A percentile compares a stretch with the other conserved stretches of the same genome.
phyloP scores from a whole-genome alignment of 2,888 invertebrate species.

The Parnassius orleans region DNA sequence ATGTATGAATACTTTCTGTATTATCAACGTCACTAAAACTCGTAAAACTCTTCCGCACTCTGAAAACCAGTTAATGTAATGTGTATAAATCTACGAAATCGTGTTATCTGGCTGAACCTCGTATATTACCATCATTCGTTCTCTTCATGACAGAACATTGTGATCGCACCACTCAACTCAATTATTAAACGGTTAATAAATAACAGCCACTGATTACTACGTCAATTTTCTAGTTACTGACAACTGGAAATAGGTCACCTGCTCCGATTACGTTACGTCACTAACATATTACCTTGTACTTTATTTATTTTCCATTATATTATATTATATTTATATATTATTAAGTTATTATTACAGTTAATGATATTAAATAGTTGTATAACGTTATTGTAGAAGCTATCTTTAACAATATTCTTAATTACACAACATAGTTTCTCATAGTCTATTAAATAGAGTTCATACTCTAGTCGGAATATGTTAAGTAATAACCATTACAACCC shows the following conservation, averaged over 20 bases:
- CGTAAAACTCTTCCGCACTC: too few relatives aligned
- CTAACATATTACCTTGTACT: too few relatives aligned
- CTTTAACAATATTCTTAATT: too few relatives aligned
- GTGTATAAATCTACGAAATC: too few relatives aligned
- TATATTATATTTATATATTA: too few relatives aligned
- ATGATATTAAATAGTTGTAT: not conserved
- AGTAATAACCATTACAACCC: conserved; percentile 6
- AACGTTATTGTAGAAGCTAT: not conserved
- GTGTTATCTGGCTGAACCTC: not conserved
- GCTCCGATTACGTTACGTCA: conserved; percentile 9
- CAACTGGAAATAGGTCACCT: conserved; percentile 10
- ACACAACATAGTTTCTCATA: too few relatives aligned
- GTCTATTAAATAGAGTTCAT: too few relatives aligned
- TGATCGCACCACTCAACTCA: conserved; percentile 17
- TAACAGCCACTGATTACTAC: conserved; percentile 16
- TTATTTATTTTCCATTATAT: too few relatives aligned
- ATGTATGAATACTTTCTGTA: too few relatives aligned
- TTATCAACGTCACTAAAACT: too few relatives aligned
- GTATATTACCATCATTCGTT: not conserved
- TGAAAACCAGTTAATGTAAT: too few relatives aligned
- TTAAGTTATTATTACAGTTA: not conserved
- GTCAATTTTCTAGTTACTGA: conserved; percentile 21
- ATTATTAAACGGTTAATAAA: conserved; percentile 23
- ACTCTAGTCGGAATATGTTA: conserved; percentile 2
- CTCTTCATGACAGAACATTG: conserved; percentile 8